Evolutionary conservation across 2,113 vertebrate species (phyloP).

Genomic region (Collichthys lucidus): DNA sequence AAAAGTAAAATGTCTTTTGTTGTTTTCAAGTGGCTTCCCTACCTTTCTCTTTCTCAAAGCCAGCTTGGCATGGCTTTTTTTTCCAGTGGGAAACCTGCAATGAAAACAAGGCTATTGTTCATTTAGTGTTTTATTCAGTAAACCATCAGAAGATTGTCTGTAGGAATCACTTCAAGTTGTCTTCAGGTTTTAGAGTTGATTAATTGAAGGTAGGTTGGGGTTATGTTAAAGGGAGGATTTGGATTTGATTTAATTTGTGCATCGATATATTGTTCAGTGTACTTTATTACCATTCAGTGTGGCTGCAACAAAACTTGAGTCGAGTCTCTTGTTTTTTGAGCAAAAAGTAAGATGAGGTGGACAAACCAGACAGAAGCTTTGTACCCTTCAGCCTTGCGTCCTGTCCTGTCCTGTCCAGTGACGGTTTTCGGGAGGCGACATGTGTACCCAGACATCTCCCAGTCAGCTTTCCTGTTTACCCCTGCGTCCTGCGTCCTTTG

Average conservation of each 20-base stretch:
- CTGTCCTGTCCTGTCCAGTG: conserved; percentile 23
- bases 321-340: neutral
- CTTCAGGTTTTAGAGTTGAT: neutral
- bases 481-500: neutral
- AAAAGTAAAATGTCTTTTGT: neutral
- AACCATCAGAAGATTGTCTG: neutral
- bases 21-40: neutral
- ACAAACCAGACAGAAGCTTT: conserved; percentile 16
- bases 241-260: neutral
- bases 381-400: conserved; percentile 2
- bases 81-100: conserved; percentile 20
- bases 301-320: neutral
- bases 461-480: neutral
- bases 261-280: neutral
- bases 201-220: neutral
- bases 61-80: conserved; percentile 24
- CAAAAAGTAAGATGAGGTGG: conserved; percentile 1
- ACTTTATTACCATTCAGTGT: conserved; percentile 6
- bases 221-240: neutral
- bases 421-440: conserved; percentile 9
- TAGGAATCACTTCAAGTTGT: neutral
- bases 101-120: conserved; percentile 35
- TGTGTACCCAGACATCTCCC: conserved; percentile 15
- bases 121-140: conserved; percentile 29
- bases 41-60: conserved; percentile 3